phyloP scores from a whole-genome alignment of 2,888 invertebrate species.

The Lumbricus terrestris region DNA sequence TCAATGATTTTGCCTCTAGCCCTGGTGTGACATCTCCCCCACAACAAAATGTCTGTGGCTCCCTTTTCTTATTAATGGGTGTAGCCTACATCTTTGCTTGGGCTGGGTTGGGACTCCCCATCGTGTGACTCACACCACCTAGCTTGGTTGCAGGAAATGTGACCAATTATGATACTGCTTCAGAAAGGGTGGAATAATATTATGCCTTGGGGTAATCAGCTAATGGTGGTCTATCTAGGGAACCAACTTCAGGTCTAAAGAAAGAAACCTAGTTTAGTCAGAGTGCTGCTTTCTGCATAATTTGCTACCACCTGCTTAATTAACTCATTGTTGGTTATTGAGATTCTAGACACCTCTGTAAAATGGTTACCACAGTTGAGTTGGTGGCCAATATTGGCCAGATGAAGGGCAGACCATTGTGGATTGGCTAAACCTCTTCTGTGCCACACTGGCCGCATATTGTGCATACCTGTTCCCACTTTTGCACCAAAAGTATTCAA shows the following conservation, averaged over 20 bases:
- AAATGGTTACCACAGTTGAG: not conserved
- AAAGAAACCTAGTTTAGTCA: not conserved
- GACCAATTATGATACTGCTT: not conserved
- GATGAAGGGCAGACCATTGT: not conserved
- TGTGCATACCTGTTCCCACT: not conserved
- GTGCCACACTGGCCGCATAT: not conserved
- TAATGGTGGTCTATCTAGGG: not conserved
- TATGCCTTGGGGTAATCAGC: not conserved
- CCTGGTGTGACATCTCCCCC: not conserved
- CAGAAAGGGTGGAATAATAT: too few species aligned
- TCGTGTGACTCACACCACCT: not conserved
- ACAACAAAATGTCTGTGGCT: not conserved
- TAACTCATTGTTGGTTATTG: not conserved
- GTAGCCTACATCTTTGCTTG: too few species aligned
- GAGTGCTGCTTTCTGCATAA: too few species aligned
- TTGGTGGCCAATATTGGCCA: not conserved
- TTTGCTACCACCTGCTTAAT: not conserved
- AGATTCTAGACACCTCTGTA: not conserved
- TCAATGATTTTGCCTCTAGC: not conserved
- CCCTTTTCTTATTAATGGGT: not conserved
- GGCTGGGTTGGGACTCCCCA: too few species aligned
- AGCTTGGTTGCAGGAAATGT: not conserved
- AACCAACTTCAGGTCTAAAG: too few species aligned
- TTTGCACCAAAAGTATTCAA: not conserved
- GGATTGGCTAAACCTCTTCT: not conserved